Evolutionary conservation across 2,113 vertebrate genomes (phyloP).

Genomic region (Typhlomys cinereus): DNA sequence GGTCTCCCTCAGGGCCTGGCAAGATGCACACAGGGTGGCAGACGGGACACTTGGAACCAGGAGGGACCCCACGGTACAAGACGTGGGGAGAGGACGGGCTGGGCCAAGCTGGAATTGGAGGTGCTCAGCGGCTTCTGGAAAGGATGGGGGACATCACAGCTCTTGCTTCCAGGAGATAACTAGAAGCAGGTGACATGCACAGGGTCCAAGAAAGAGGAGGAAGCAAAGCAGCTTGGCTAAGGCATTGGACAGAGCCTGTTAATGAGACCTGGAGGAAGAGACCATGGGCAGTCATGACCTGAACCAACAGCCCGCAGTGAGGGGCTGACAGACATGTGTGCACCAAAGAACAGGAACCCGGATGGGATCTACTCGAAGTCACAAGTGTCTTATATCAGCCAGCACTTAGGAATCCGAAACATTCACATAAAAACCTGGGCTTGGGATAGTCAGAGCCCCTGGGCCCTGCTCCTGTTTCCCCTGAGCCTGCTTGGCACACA

Average conservation of each 20-base stretch:
- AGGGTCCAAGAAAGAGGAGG: not conserved
- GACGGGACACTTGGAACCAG: not conserved
- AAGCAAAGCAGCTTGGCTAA: no score
- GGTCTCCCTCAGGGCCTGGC: not conserved
- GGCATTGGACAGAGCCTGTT: not conserved
- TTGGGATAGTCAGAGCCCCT: not conserved
- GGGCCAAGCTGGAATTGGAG: no score
- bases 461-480: not conserved
- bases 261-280: not conserved
- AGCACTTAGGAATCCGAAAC: not conserved
- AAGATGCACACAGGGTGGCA: accelerated
- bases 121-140: not conserved
- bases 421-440: not conserved
- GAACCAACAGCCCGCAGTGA: not conserved
- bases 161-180: not conserved
- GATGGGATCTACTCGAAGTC: not conserved
- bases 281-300: not conserved
- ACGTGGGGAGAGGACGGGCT: not conserved
- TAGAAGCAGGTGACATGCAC: not conserved
- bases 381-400: not conserved
- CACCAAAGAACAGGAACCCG: not conserved
- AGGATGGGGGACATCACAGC: accelerated
- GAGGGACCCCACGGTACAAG: no score
- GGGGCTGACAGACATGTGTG: accelerated
- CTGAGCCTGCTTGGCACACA: not conserved